Base-by-base conservation (phyloP, 2,888 invertebrate species). In the Thecophora atra region DNA sequence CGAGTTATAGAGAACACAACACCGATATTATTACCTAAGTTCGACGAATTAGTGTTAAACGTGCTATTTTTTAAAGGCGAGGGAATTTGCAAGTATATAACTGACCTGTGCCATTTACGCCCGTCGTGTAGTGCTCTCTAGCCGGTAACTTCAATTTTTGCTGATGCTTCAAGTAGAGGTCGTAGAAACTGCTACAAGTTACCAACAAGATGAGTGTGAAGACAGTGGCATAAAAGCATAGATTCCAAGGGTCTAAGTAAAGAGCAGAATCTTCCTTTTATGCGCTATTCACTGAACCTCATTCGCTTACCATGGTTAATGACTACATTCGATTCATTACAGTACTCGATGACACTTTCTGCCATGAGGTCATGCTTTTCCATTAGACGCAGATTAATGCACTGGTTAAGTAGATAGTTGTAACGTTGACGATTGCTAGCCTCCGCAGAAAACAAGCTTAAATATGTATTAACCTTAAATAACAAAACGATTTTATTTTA, bases 301-400 rank as follows among this genome's bases (percentile, higher is more conserved):
- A 37, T 6, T 1, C 2, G 1, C 3, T 47, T 63, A 83, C 83
- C 83, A 52, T 80, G 79, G 65, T 80, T 79, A 3, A 75, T 72
- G 11, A 76, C 72, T 56, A 75, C 77, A 60, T 72, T 68, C 66
- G 76, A 78, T 2, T 77, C 77, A 64, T 82, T 79, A 70, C 83
- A 84, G 75, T 84, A 84, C 72, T 84, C 82, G 66, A 84, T 77
- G 7, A 81, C 78, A 68, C 83, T 84, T 52, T 79, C 79, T 51
- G 83, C 83, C 28, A 64, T 76, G 54, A 84, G 70, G 3, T 75
- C 79, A 58, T 76, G 78, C 11, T 74, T 78, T 21, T 75, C 73
- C 51, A 72, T 71, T 68, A 84, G 75, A 56, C 81, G 80, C 77
- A 80, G 76, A 74, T 84, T 84, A 15, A 84, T 74, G 66, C 84